These are phyloP conservation scores for Lasiurus cinereus DNA, from an alignment of 2,113 vertebrate species.

Conservation along the genomic window DNA sequence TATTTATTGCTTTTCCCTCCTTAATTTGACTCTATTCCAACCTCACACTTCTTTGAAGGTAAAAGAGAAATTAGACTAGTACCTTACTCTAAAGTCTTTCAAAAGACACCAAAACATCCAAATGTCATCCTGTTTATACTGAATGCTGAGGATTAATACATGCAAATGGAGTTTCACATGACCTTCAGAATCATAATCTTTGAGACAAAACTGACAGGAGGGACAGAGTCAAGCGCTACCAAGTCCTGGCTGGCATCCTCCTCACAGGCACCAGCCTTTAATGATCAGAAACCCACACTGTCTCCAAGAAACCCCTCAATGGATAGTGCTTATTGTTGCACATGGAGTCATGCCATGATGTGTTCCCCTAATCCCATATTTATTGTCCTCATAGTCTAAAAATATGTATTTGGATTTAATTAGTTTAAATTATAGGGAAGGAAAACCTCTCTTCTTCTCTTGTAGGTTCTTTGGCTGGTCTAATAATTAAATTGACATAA, in stretches of 20 bases:
- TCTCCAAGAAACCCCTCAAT: accelerated
- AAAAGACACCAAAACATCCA: background rate
- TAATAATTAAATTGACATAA: background rate
- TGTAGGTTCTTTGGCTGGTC: too few relatives aligned
- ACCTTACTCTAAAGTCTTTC: background rate
- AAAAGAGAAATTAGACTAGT: background rate
- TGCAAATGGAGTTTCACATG: accelerated
- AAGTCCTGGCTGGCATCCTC: background rate
- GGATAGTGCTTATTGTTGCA: background rate
- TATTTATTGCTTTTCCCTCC: background rate
- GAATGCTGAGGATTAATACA: background rate
- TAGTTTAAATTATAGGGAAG: background rate
- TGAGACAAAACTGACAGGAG: background rate
- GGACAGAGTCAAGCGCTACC: background rate
- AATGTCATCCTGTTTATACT: background rate
- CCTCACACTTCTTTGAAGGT: background rate
- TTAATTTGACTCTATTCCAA: background rate
- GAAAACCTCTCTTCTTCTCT: background rate
- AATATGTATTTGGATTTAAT: background rate
- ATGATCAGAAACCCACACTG: background rate
- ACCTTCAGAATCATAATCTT: background rate
- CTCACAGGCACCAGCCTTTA: background rate
- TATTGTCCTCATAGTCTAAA: background rate
- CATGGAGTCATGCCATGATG: background rate
- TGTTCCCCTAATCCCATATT: accelerated